phyloP scores from a whole-genome alignment of 1,140 invertebrate genomes.

The Venustaconcha ellipsiformis region DNA sequence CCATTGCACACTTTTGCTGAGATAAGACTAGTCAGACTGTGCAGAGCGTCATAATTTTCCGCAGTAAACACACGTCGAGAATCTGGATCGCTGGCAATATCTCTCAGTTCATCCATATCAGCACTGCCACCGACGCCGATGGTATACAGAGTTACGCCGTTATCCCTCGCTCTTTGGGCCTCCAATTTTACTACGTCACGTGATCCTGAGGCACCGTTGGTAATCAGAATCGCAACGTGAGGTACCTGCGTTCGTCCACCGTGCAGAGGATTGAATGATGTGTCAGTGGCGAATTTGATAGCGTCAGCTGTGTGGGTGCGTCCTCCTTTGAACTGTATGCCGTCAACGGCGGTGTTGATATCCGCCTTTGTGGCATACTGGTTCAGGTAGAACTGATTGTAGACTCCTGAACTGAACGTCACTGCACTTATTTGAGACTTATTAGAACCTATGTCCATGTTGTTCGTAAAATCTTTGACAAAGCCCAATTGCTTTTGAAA shows the following conservation, averaged over 20 bases:
- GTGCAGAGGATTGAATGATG: slow-evolving; percentile 48
- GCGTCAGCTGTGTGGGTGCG: slow-evolving; percentile 48
- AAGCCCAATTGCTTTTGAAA: slow-evolving; percentile 59
- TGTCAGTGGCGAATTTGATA: slow-evolving; percentile 42
- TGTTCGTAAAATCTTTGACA: slow-evolving; percentile 47
- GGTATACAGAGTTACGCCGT: slow-evolving; percentile 49
- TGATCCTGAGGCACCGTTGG: slow-evolving; percentile 44
- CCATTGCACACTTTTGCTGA: slow-evolving; percentile 59
- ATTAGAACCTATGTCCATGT: slow-evolving; percentile 46
- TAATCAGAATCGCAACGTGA: slow-evolving; percentile 49
- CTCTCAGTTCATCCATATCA: slow-evolving; percentile 45
- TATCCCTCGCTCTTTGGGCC: slow-evolving; percentile 47
- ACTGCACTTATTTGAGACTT: slow-evolving; percentile 50
- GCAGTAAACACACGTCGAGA: slow-evolving; percentile 44
- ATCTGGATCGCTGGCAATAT: slow-evolving; percentile 48
- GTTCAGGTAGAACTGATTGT: slow-evolving; percentile 55
- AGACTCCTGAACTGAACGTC: slow-evolving; percentile 46
- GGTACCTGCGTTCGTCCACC: slow-evolving; percentile 48
- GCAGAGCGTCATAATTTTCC: slow-evolving; percentile 48
- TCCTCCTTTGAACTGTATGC: slow-evolving; percentile 42
- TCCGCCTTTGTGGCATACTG: slow-evolving; percentile 37
- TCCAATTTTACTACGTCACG: slow-evolving; percentile 47
- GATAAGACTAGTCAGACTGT: slow-evolving; percentile 35
- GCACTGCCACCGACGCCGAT: slow-evolving; percentile 54
- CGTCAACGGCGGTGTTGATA: slow-evolving; percentile 39